phyloP scores from a whole-genome alignment of 1,140 invertebrate genomes.

The Pseudachorutes palmiensis region DNA sequence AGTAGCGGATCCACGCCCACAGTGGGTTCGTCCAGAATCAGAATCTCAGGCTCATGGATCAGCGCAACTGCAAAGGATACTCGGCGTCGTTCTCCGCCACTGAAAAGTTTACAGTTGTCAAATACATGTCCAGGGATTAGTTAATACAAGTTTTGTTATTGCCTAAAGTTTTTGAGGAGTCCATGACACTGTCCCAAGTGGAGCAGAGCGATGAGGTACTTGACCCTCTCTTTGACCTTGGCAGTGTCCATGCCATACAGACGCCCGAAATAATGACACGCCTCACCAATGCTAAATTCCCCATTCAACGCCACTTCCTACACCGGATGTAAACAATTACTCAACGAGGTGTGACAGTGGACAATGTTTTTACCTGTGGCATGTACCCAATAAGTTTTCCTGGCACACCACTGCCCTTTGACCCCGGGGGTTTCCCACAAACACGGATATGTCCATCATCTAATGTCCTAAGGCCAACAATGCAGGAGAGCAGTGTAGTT shows the following conservation, averaged over 20 bases:
- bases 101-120: conserved; percentile 41
- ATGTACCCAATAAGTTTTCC: conserved; percentile 63
- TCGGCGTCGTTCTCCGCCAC: conserved; percentile 83
- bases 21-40: conserved; percentile 56
- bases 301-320: conserved; percentile 87
- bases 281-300: conserved; percentile 31
- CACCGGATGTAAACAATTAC: conserved; percentile 27
- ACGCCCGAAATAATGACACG: conserved; percentile 26
- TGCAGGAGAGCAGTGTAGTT: conserved; percentile 45
- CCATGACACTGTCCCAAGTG: conserved; percentile 10
- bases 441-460: conserved; percentile 42
- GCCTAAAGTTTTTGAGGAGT: conserved; percentile 2
- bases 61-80: conserved; percentile 86
- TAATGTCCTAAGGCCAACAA: conserved; percentile 43
- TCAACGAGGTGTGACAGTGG: not conserved
- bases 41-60: conserved; percentile 81
- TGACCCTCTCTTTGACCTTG: conserved; percentile 21
- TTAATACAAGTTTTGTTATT: conserved; percentile 1
- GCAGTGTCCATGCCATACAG: conserved; percentile 19
- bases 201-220: conserved; percentile 31
- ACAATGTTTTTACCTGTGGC: conserved; percentile 45
- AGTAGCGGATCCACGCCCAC: conserved; percentile 27
- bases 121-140: not conserved
- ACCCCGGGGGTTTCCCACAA: conserved; percentile 44
- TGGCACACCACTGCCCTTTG: conserved; percentile 42